Evolutionary conservation across 2,888 invertebrate genomes (phyloP).

Genomic region (Tetragonisca angustula): DNA sequence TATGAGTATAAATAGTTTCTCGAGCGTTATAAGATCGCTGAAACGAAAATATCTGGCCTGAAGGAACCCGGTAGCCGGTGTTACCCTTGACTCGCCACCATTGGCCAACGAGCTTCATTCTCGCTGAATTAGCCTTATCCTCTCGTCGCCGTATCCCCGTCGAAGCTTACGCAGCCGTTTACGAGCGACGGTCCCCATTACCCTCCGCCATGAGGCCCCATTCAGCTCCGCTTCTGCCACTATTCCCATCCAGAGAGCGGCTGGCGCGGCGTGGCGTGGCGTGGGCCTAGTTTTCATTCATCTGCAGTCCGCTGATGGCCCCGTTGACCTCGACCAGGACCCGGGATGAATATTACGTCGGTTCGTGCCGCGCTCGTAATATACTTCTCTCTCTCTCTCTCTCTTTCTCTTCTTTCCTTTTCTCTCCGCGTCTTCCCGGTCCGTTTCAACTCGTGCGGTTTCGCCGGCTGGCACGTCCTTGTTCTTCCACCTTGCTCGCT

Average conservation of each 20-base stretch:
- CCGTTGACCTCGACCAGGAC: conserved; percentile 78
- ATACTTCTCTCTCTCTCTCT: conserved; percentile 47
- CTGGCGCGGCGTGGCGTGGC: conserved; percentile 33
- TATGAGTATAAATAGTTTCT: no score
- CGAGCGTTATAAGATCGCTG: no score
- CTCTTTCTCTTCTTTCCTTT: background rate
- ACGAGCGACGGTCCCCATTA: conserved; percentile 68
- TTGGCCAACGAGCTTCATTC: conserved; percentile 62
- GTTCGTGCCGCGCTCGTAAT: conserved; percentile 68
- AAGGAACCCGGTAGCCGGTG: conserved; percentile 13
- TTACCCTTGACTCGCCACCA: conserved; percentile 57
- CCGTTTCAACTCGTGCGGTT: conserved; percentile 1
- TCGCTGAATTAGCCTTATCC: conserved; percentile 65
- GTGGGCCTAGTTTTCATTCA: conserved; percentile 80
- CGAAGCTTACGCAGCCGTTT: conserved; percentile 60
- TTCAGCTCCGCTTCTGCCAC: conserved; percentile 75
- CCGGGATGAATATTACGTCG: conserved; percentile 81
- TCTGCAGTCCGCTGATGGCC: conserved; percentile 79
- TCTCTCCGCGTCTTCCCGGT: conserved; percentile 24
- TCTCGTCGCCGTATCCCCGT: conserved; percentile 28
- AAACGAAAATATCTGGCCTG: background rate
- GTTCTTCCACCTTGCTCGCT: conserved; percentile 46
- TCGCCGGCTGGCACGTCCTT: conserved; percentile 33
- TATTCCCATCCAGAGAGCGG: conserved; percentile 53
- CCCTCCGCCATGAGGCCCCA: conserved; percentile 67